phyloP scores from a whole-genome alignment of 2,113 vertebrate species.

The Elephas maximus region DNA sequence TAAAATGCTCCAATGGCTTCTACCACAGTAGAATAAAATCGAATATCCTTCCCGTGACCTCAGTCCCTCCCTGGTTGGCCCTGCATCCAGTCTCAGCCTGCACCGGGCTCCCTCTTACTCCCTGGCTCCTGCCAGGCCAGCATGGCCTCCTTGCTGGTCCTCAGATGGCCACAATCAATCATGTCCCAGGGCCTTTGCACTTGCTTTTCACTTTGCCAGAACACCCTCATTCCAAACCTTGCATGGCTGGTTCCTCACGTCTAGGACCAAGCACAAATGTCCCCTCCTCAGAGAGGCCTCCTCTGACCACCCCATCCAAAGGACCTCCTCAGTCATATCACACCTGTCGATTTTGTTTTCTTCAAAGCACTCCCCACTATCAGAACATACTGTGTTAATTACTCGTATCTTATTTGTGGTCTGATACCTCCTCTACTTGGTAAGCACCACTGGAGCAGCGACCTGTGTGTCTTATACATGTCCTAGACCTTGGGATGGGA shows the following conservation, averaged over 20 bases:
- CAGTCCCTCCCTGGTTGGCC: neutral
- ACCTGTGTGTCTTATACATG: neutral
- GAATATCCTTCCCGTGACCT: fast-evolving
- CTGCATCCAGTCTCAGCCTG: neutral
- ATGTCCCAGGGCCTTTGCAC: neutral
- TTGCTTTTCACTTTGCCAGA: neutral
- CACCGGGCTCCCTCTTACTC: too few species aligned
- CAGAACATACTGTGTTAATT: neutral
- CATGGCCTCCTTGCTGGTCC: too few species aligned
- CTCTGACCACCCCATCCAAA: neutral
- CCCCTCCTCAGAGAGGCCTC: neutral
- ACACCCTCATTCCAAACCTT: neutral
- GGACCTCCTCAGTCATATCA: neutral
- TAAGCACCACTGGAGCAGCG: neutral
- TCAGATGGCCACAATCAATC: neutral
- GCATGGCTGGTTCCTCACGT: neutral
- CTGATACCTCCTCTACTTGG: neutral
- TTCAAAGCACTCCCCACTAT: neutral
- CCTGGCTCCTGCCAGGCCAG: neutral
- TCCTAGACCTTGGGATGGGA: neutral
- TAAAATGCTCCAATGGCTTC: neutral
- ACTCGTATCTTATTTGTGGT: neutral
- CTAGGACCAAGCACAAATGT: neutral
- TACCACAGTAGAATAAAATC: neutral
- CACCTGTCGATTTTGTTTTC: neutral